phyloP scores from a whole-genome alignment of 2,888 invertebrate species.

The Prenolepis imparis region DNA sequence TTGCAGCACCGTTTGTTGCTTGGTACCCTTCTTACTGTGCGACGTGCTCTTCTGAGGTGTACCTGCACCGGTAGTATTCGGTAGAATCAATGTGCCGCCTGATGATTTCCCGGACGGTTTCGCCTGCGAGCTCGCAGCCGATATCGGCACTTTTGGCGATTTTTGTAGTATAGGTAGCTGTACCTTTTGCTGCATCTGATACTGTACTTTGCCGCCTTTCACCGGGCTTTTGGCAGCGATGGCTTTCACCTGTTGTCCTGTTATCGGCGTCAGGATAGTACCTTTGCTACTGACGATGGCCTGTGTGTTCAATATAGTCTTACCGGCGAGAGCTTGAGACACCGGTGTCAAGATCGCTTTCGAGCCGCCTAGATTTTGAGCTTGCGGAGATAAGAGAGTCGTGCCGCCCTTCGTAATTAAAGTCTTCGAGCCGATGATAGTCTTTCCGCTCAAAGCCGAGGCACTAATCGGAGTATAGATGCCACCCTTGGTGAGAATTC shows the following conservation, averaged over 20 bases:
- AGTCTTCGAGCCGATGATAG: constrained; percentile 79
- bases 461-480: constrained; percentile 80
- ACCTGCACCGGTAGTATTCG: constrained; percentile 63
- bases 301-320: constrained; percentile 78
- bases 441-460: constrained; percentile 76
- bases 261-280: constrained; percentile 84
- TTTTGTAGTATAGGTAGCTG: constrained; percentile 83
- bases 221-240: constrained; percentile 82
- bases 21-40: constrained; percentile 75
- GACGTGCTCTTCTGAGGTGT: constrained; percentile 68
- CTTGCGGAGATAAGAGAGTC: constrained; percentile 72
- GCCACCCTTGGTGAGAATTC: constrained; percentile 79
- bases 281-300: constrained; percentile 79
- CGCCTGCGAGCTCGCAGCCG: constrained; percentile 83
- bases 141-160: constrained; percentile 79
- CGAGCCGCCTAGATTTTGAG: constrained; percentile 74
- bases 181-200: constrained; percentile 81
- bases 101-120: constrained; percentile 83
- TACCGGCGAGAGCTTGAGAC: constrained; percentile 75
- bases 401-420: constrained; percentile 79
- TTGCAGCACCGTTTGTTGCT: constrained; percentile 70
- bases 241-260: constrained; percentile 84
- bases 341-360: constrained; percentile 80
- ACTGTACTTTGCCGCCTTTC: constrained; percentile 77
- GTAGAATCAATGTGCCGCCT: constrained; percentile 79